Percentiles rank a stretch among this genome's conserved stretches.
Evolutionary conservation across 2,888 invertebrate species (phyloP).

Genomic region (Trachelus stipa): DNA sequence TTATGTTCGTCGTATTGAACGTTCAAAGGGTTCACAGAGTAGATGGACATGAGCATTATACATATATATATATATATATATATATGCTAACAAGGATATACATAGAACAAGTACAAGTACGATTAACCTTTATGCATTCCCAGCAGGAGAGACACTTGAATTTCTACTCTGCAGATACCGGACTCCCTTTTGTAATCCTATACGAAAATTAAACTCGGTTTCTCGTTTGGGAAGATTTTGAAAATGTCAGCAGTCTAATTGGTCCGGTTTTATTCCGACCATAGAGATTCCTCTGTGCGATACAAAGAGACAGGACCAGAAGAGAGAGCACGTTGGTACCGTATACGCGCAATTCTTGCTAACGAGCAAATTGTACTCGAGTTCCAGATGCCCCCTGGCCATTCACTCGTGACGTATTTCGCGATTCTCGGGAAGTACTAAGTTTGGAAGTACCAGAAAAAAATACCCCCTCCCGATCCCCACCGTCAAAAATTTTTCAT

Average conservation of each 20-base stretch:
- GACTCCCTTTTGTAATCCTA: background rate
- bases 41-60: too few relatives aligned
- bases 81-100: background rate
- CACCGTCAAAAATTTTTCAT: background rate
- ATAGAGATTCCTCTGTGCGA: background rate
- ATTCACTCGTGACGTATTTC: background rate
- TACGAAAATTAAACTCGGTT: background rate
- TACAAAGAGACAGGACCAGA: background rate
- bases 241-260: background rate
- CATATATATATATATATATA: too few relatives aligned
- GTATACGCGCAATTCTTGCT: background rate
- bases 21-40: constrained; percentile 2
- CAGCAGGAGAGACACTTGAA: background rate
- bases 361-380: background rate
- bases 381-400: background rate
- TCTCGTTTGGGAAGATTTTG: background rate
- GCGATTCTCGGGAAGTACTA: background rate
- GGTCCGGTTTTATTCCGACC: background rate
- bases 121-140: background rate
- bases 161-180: background rate
- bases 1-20: constrained; percentile 22
- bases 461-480: background rate
- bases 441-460: background rate
- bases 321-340: background rate
- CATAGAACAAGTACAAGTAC: background rate